Conservation (phyloP, 2,113 vertebrate species). For the Callospermophilus lateralis region DNA sequence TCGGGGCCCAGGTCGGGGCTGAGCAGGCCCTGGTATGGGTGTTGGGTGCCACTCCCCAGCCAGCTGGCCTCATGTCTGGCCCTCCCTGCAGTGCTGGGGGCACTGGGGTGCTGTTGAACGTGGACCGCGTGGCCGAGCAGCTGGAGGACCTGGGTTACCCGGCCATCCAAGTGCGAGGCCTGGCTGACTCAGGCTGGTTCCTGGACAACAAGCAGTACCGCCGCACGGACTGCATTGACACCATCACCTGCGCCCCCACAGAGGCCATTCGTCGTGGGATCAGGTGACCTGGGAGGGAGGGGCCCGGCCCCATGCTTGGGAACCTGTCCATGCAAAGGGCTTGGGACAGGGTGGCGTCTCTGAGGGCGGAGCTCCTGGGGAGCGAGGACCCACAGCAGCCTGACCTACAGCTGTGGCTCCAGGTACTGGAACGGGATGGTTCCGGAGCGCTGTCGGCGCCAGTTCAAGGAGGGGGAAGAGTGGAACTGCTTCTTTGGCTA, state of each 20-base stretch:
- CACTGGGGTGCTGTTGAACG: conserved; percentile 97
- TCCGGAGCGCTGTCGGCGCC: conserved; percentile 93
- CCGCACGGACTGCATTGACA: conserved; percentile 94
- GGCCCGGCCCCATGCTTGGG: too few species aligned
- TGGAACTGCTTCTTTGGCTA: conserved; percentile 99
- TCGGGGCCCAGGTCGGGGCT: background rate
- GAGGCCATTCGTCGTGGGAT: conserved; percentile 98
- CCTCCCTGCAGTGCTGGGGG: conserved; percentile 93
- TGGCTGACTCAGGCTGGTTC: conserved; percentile 98
- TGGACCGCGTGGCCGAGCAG: conserved; percentile 95
- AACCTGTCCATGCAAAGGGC: background rate
- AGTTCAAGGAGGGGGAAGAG: conserved; percentile 95
- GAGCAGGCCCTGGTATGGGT: background rate
- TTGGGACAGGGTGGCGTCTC: background rate
- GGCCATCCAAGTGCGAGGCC: conserved; percentile 95
- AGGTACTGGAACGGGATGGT: conserved; percentile 98
- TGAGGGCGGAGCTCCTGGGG: fast-evolving
- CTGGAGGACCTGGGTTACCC: conserved; percentile 94
- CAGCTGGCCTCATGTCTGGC: background rate
- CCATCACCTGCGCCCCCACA: conserved; percentile 93
- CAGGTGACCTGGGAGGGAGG: conserved; percentile 87
- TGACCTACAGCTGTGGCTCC: conserved; percentile 27
- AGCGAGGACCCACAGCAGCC: background rate
- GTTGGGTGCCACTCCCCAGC: too few species aligned
- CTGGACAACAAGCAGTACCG: conserved; percentile 98